Evolutionary conservation across 2,888 invertebrate species (phyloP), one percentile per base, ranked within the genome.

Genomic region (Heliconius ismenius): DNA sequence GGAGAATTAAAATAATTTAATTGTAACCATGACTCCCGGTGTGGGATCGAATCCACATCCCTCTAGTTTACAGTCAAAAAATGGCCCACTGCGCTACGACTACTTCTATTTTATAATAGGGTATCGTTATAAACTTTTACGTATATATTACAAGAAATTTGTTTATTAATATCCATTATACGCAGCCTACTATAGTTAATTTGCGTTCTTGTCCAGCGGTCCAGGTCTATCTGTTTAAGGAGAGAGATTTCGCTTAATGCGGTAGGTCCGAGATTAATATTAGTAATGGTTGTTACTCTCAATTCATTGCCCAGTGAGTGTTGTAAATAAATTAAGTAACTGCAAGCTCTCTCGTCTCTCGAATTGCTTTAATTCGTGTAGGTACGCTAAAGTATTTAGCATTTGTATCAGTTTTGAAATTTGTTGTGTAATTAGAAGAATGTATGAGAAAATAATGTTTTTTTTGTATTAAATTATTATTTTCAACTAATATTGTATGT

Each of bases 191-290:
- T 74, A 54, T 69, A 63, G 75, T 80, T 79, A 77, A 79, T 79
- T 81, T 80, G 81, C 82, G 81, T 81, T 81, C 81, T 81, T 81
- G 81, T 81, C 77, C 70, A 76, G 76, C 76, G 79, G 80, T 79
- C 81, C 81, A 80, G 82, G 83, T 82, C 81, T 83, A 81, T 82
- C 84, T 83, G 77, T 83, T 83, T 85, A 85, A 81, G 85, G 85
- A 81, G 85, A 84, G 85, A 85, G 83, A 85, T 84, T 83, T 81
- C 77, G 79, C 81, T 81, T 81, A 80, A 76, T 78, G 80, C 79
- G 81, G 80, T 79, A 72, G 81, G 80, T 81, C 81, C 60, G 63
- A 80, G 77, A 81, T 82, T 83, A 78, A 83, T 82, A 81, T 81
- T 78, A 78, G 77, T 79, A 80, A 81, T 81, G 78, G 75, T 77